Evolutionary conservation across 2,797 vertebrate genomes (phyloP), one percentile per base, ranked within the genome.

Genomic region (Serranus cabrilla): DNA sequence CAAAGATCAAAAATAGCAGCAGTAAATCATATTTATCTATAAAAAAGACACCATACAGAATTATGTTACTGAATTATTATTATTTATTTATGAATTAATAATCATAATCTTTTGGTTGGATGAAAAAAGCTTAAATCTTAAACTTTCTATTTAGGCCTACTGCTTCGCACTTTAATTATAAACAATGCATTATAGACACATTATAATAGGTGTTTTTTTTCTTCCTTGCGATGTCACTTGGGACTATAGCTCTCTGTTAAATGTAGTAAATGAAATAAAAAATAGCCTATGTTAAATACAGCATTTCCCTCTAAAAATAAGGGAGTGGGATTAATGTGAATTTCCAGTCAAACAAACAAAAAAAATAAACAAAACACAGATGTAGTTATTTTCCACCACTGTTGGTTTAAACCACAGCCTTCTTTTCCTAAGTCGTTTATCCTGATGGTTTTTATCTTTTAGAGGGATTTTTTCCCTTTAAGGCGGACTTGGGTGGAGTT

Each of bases 401-500:
- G n/a, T 25, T 43, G 17, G n/a, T 78, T 45, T 11, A 37, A 21
- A 2, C 25, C 17, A 55, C 4, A 9, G 0, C 5, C 11, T 27
- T 14, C 9, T 31, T 54, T 60, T 58, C 45, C 62, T 47, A 16
- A 13, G 12, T 46, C 7, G 4, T 27, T 49, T 51, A 34, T 9
- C 43, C 31, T 46, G 3, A 16, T 11, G 25, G 5, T 25, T 71
- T 45, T 50, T 25, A 4, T 10, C 11, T 66, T 56, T 62, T 8
- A 6, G 16, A 34, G 61, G 39, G 23, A 8, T 21, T 62, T 81
- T 80, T 87, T 71, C 60, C 76, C 78, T 89, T 91, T 92, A 89
- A 88, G 86, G 20, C 57, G 25, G 45, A 4, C 1, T 9, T 82
- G 92, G 94, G 94, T 81, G 93, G 93, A 92, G 93, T 87, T 71